A percentile compares a stretch with the other conserved stretches of the same genome.
Evolutionary conservation across 2,113 vertebrate species (phyloP).

Genomic region (Malurus cyaneus): DNA sequence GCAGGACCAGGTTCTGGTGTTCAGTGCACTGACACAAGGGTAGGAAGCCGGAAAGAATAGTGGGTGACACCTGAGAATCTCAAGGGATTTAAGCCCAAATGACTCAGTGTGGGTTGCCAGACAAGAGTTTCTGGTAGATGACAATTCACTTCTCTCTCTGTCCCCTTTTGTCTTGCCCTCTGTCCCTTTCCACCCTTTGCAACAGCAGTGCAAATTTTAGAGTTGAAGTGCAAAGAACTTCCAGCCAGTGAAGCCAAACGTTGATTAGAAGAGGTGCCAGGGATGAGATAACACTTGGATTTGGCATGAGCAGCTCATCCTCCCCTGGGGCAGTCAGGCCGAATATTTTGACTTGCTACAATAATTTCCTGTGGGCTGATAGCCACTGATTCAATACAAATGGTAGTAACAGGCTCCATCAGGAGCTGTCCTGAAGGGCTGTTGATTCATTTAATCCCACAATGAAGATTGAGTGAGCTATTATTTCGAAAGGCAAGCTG

Average conservation of each 20-base stretch:
- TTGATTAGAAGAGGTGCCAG: slow-evolving; percentile 74
- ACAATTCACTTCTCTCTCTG: background rate
- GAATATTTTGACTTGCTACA: slow-evolving; percentile 47
- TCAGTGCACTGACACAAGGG: background rate
- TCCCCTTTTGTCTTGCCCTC: background rate
- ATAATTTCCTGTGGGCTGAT: background rate
- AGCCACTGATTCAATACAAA: slow-evolving; percentile 25
- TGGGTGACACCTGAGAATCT: background rate
- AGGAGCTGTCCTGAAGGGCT: slow-evolving; percentile 6
- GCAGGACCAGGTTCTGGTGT: background rate
- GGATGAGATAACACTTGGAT: slow-evolving; percentile 72
- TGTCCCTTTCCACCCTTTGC: background rate
- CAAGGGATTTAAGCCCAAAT: background rate
- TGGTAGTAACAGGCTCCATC: slow-evolving; percentile 20
- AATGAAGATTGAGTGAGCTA: slow-evolving; percentile 15
- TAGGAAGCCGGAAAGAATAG: background rate
- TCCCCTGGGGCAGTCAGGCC: slow-evolving; percentile 66
- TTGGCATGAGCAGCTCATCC: slow-evolving; percentile 72
- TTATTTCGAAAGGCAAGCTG: slow-evolving; percentile 47
- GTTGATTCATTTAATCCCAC: slow-evolving; percentile 41
- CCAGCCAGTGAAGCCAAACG: slow-evolving; percentile 54
- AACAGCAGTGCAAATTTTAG: background rate
- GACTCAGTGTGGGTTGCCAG: background rate
- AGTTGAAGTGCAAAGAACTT: background rate
- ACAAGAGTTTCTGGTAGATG: background rate